Base-by-base conservation (phyloP, 2,888 invertebrate genomes). In the Busseola fusca region DNA sequence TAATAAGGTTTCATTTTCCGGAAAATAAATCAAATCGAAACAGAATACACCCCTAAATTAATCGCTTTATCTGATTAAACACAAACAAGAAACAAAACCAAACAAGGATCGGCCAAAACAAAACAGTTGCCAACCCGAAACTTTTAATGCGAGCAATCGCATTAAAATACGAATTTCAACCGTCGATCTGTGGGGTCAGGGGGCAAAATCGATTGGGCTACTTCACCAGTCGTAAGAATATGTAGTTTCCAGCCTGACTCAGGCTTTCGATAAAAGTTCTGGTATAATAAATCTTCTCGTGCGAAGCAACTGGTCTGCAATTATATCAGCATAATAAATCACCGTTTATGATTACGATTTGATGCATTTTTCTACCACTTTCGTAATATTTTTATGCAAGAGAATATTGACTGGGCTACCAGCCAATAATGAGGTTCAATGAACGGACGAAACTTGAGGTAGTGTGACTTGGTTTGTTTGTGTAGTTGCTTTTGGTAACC, bases 401-500 rank as follows among this genome's bases (percentile, higher is more conserved):
- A 56, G 54, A n/a, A 27, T 59, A 66, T 69, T 52, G 58, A 62
- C 37, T 64, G 52, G 52, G 25, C 37, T 42, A 40, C 62, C 54
- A n/a, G 64, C 45, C 40, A 69, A 64, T 37, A 80, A 48, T 62
- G 62, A 70, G 50, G 78, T 76, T 80, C 64, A 59, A 50, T 40
- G 81, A 76, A 70, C 74, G 34, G 57, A 3, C 27, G 16, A 57
- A 69, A 74, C 56, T 60, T 60, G n/a, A 60, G 59, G 72, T 37
- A 57, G 58, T 54, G 63, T 50, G 56, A 45, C 56, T 66, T 65
- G 45, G 37, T 65, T 56, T 78, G 59, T 60, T 65, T 63, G 18
- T 25, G 64, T n/a, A 30, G 57, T 65, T 18, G 58, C 9, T 66
- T 75, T 75, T 56, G 58, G 60, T 75, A 70, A 70, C 64, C 69